Conservation (phyloP, 2,888 invertebrate species). For the Mythimna vitellina region DNA sequence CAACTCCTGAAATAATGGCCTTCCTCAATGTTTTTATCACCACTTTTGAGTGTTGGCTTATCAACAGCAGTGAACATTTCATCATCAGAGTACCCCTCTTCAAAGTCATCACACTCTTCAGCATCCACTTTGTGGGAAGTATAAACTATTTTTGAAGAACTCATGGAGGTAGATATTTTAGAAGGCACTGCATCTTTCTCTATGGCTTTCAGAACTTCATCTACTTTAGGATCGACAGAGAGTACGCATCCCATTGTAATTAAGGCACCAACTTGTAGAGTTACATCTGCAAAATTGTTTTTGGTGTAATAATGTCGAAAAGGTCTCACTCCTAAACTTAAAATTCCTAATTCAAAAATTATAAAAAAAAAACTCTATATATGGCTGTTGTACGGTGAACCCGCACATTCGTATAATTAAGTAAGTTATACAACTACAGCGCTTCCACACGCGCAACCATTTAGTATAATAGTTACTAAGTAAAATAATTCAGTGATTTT, state of each 20-base stretch:
- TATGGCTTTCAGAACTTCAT: constrained; percentile 91
- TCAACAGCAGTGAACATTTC: constrained; percentile 79
- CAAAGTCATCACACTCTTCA: constrained; percentile 84
- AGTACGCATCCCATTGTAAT: constrained; percentile 94
- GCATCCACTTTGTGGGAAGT: constrained; percentile 66
- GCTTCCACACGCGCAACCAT: no score
- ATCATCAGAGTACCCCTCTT: constrained; percentile 87
- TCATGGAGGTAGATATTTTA: constrained; percentile 68
- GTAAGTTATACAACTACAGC: no score
- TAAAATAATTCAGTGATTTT: no score
- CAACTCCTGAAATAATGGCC: constrained; percentile 87
- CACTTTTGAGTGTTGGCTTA: constrained; percentile 30
- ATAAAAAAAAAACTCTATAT: no score
- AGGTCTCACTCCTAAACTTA: neutral
- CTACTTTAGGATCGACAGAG: constrained; percentile 91
- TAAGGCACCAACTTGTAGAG: constrained; percentile 93
- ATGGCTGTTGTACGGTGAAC: no score
- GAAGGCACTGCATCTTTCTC: constrained; percentile 80
- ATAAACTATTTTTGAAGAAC: constrained; percentile 52
- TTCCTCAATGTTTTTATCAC: constrained; percentile 68
- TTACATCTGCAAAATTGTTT: constrained; percentile 88
- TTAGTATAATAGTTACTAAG: no score
- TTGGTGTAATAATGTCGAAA: neutral
- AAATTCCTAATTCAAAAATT: no score
- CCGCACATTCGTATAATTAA: no score